These are phyloP conservation scores for Agrilus biguttatus DNA, from an alignment of 2,888 invertebrate genomes.

Conservation along the genomic window DNA sequence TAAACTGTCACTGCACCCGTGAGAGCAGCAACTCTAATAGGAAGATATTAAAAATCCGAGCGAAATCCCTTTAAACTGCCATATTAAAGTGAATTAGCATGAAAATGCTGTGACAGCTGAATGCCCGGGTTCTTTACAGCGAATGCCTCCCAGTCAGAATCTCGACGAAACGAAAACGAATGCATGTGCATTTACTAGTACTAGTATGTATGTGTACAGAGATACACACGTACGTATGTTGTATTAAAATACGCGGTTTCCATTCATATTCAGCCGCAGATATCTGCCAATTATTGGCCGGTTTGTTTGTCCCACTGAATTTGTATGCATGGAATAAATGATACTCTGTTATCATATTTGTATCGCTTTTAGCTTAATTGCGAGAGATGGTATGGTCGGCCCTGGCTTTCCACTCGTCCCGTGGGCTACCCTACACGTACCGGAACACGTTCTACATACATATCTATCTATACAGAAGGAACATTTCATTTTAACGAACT, in stretches of 20 bases:
- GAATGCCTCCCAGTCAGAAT: constrained; percentile 17
- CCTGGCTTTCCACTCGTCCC: too few relatives aligned
- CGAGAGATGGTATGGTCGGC: constrained; percentile 8
- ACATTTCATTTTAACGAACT: too few relatives aligned
- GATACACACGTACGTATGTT: constrained; percentile 6
- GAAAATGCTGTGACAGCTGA: constrained; percentile 33
- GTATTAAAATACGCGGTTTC: constrained; percentile 19
- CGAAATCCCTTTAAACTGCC: constrained; percentile 29
- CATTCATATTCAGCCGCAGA: constrained; percentile 21
- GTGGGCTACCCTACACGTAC: too few relatives aligned
- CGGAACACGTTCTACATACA: too few relatives aligned
- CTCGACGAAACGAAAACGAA: constrained; percentile 3
- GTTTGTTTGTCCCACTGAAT: constrained; percentile 30
- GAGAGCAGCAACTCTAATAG: constrained; percentile 18
- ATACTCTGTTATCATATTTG: constrained; percentile 18
- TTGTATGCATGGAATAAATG: constrained; percentile 33
- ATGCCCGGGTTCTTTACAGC: constrained; percentile 21
- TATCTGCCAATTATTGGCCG: constrained; percentile 29
- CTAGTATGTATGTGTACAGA: constrained; percentile 1
- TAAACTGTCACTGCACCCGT: too few relatives aligned
- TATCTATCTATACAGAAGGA: too few relatives aligned
- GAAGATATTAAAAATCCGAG: constrained; percentile 31
- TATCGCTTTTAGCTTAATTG: constrained; percentile 13
- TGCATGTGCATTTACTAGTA: background rate
- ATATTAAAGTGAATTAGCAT: constrained; percentile 31